A percentile compares a stretch with the other conserved stretches of the same genome.
Evolutionary conservation across 2,113 vertebrate genomes (phyloP).

Genomic region (Lamprotornis superbus): DNA sequence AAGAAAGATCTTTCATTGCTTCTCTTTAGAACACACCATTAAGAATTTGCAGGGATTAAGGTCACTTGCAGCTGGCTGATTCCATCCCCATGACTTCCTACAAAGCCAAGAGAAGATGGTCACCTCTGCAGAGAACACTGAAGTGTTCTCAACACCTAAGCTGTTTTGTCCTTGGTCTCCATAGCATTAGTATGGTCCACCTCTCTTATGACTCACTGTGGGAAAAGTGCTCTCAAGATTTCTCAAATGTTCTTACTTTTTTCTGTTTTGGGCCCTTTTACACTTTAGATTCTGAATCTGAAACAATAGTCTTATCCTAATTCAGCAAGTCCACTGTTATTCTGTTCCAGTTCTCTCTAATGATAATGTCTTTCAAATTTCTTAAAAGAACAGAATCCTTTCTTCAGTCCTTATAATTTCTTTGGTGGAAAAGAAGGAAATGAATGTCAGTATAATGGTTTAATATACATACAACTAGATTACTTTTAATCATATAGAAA

Average conservation of each 20-base stretch:
- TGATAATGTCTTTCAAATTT: neutral
- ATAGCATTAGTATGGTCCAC: neutral
- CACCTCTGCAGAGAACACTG: neutral
- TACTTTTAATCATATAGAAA: neutral
- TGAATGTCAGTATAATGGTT: rapidly evolving
- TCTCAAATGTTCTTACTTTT: neutral
- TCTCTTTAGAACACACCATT: neutral
- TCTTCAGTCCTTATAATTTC: neutral
- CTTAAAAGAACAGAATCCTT: neutral
- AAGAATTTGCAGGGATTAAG: neutral
- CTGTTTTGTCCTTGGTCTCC: neutral
- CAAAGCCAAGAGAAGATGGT: neutral
- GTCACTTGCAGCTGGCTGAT: neutral
- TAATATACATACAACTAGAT: neutral
- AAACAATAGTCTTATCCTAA: neutral
- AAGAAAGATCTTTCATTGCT: neutral
- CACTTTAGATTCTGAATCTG: neutral
- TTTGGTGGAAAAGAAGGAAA: neutral
- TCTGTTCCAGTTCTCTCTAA: neutral
- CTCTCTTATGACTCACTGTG: neutral
- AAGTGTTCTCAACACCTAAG: neutral
- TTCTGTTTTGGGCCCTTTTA: neutral
- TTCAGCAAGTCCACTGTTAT: neutral
- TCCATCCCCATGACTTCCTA: neutral
- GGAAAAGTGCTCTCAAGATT: neutral